Conservation (phyloP, 2,888 invertebrate species). For the Epinotia ramella region DNA sequence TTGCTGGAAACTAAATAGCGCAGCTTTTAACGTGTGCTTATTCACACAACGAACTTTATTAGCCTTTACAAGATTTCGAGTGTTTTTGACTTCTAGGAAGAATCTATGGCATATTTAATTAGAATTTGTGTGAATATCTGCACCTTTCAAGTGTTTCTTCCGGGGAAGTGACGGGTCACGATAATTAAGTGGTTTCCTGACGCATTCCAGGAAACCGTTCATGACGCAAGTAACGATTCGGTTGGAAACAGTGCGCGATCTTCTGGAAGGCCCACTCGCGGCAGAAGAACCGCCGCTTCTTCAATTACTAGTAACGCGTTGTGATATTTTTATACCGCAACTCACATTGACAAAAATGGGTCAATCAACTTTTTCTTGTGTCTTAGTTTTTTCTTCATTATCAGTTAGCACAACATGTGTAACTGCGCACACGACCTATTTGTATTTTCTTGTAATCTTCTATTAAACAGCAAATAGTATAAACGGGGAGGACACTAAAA, state of each 20-base stretch:
- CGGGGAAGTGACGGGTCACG: constrained; percentile 45
- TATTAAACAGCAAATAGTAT: too few species aligned
- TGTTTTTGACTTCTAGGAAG: constrained; percentile 6
- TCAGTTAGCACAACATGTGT: too few species aligned
- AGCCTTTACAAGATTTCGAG: background rate
- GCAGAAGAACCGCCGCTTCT: too few species aligned
- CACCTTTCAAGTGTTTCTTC: constrained; percentile 70
- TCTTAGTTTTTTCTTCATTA: too few species aligned
- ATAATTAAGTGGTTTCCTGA: constrained; percentile 19
- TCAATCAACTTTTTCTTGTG: too few species aligned
- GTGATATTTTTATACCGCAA: background rate
- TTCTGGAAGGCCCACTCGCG: too few species aligned
- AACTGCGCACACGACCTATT: too few species aligned
- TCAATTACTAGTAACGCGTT: constrained; percentile 19
- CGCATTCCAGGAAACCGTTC: constrained; percentile 27
- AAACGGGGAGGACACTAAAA: too few species aligned
- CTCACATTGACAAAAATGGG: too few species aligned
- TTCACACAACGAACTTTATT: background rate
- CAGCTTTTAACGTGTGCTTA: background rate
- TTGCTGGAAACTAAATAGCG: background rate
- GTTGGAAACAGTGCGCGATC: too few species aligned
- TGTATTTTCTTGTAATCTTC: too few species aligned
- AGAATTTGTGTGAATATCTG: constrained; percentile 59
- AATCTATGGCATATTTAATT: constrained; percentile 36
- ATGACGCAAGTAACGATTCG: background rate